phyloP scores from a whole-genome alignment of 1,140 invertebrate genomes.

The Drosophila mayri region DNA sequence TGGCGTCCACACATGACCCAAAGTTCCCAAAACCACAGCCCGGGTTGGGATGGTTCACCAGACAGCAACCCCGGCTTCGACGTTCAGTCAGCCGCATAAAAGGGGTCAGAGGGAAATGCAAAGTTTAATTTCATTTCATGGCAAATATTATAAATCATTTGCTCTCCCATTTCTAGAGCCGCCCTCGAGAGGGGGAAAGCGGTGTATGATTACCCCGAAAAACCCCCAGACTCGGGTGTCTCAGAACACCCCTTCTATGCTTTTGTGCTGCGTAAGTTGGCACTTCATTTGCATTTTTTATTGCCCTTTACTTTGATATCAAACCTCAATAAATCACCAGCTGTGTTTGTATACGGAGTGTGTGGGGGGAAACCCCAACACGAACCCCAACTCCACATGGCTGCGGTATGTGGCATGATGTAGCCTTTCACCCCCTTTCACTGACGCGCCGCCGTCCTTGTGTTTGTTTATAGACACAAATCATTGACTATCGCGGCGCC shows the following conservation, averaged over 20 bases:
- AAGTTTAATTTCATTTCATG: conserved; percentile 81
- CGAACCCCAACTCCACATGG: conserved; percentile 55
- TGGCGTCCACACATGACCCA: conserved; percentile 1
- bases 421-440: conserved; percentile 23
- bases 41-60: conserved; percentile 22
- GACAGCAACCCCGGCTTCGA: conserved; percentile 5
- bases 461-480: conserved; percentile 82
- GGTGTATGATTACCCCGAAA: conserved; percentile 62
- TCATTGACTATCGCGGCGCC: conserved; percentile 80
- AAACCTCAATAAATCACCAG: conserved; percentile 84
- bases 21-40: conserved; percentile 34
- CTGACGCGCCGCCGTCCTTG: conserved; percentile 38
- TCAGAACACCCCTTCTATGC: conserved; percentile 31
- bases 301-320: conserved; percentile 83
- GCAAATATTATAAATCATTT: conserved; percentile 84
- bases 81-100: conserved; percentile 46
- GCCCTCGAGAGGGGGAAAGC: conserved; percentile 2
- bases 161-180: conserved; percentile 54
- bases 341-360: conserved; percentile 71
- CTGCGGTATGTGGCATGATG: conserved; percentile 61
- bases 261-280: conserved; percentile 79
- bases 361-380: conserved; percentile 34
- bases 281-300: conserved; percentile 84
- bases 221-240: conserved; percentile 40
- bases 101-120: conserved; percentile 71